Evolutionary conservation across 2,797 vertebrate genomes (phyloP).

Genomic region (Cyclura pinguis): DNA sequence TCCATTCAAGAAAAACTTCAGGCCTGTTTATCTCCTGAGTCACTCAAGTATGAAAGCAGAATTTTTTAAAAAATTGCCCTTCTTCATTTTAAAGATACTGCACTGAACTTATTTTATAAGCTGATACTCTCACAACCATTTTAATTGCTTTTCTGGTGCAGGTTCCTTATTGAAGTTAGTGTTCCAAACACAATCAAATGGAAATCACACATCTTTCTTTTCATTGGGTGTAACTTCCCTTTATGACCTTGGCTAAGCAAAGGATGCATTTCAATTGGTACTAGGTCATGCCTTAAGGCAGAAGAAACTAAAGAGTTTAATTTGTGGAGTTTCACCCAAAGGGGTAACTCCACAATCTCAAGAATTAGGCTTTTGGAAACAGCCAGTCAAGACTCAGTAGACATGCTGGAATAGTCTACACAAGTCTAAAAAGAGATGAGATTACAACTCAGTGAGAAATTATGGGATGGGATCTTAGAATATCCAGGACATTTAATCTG

Average conservation of each 20-base stretch:
- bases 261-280: conserved; percentile 44
- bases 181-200: conserved; percentile 28
- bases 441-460: background rate
- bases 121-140: background rate
- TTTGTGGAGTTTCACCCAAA: too few relatives aligned
- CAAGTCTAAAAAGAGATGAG: conserved; percentile 9
- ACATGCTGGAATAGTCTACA: background rate
- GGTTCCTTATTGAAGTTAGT: conserved; percentile 30
- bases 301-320: conserved; percentile 17
- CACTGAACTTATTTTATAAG: background rate
- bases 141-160: conserved; percentile 28
- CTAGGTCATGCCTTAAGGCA: conserved; percentile 43
- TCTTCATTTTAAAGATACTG: background rate
- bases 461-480: too few relatives aligned
- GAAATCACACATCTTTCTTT: conserved; percentile 35
- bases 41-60: background rate
- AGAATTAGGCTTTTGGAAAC: conserved; percentile 50
- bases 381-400: background rate
- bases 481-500: background rate
- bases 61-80: conserved; percentile 8
- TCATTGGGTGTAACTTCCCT: conserved; percentile 38
- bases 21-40: conserved; percentile 59
- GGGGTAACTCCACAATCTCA: conserved; percentile 38
- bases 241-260: conserved; percentile 45
- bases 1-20: conserved; percentile 55